Base-by-base conservation (phyloP, 37 sponge, comb jelly and placozoan species). In the Oscarella lobularis region DNA sequence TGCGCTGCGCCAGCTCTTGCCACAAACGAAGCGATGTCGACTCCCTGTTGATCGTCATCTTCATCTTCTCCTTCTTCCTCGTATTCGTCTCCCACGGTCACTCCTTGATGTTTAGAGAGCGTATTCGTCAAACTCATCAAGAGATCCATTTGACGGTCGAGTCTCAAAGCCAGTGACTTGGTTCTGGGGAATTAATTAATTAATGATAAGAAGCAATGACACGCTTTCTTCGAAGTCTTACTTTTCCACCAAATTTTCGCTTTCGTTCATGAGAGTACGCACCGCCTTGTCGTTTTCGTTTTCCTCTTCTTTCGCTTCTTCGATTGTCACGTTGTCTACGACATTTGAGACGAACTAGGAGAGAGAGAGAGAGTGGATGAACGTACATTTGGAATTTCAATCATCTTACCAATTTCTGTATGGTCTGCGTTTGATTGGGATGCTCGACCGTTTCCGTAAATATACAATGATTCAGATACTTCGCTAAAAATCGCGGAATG, bases 111-210 rank as follows among this genome's bases (percentile, higher is more conserved):
- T 20, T 48, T 48, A 27, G 60, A 9, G 9, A 48, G 20, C 14
- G 14, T 48, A 27, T 20, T 20, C 20, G 60, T 48, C 20, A 48
- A 20, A 48, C 60, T 48, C 60, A 27, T 48, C 14, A 48, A 20
- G 60, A 48, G 60, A 48, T 48, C 60, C 60, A 48, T 48, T 48
- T 48, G 60, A 48, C 60, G 60, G 60, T 48, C 60, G 14, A 48
- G 9, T 20, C 60, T 48, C 14, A 48, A 20, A 27, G 60, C 60
- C 9, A 48, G 60, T 20, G 60, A 48, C 60, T 48, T 48, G 14
- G 60, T 48, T 48, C 60, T 48, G 60, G 9, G 60, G 60, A 27
- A 48, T 48, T 48, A 48, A 48, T 48, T 48, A 48, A 20, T 48
- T 48, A 48, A 48, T 9, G 60, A n/a, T n/a, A n/a, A n/a, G n/a